phyloP scores from a whole-genome alignment of 2,888 invertebrate species.

The Volucella zonaria region DNA sequence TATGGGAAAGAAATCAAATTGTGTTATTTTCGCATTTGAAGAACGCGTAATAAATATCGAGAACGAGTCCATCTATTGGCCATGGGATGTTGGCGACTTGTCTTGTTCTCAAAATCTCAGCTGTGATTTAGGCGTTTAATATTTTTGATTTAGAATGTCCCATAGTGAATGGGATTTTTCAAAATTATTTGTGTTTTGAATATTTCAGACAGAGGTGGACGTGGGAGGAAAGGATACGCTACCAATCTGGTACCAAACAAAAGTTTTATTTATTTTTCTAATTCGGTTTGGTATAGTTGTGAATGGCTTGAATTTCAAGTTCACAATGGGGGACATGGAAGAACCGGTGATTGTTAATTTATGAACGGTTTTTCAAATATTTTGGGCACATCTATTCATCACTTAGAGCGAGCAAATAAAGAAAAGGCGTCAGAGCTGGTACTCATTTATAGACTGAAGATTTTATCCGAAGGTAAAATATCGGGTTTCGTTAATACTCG shows the following conservation, averaged over 20 bases:
- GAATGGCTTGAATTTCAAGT: neutral
- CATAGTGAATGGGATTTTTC: neutral
- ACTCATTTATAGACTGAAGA: too few relatives aligned
- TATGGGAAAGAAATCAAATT: conserved; percentile 26
- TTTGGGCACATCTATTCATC: neutral
- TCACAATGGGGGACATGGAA: neutral
- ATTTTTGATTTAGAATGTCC: conserved; percentile 31
- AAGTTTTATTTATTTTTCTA: conserved; percentile 1
- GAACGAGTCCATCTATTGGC: conserved; percentile 18
- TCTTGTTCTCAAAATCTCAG: neutral
- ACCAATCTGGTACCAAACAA: conserved; percentile 24
- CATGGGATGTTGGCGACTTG: neutral
- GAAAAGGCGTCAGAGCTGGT: neutral
- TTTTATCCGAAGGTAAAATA: neutral
- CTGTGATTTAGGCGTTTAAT: conserved; percentile 19
- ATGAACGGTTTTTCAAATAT: neutral
- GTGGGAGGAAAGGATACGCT: neutral
- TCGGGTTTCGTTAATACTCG: neutral
- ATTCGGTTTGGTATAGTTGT: neutral
- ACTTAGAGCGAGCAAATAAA: neutral
- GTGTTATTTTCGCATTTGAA: conserved; percentile 35
- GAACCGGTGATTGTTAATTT: conserved; percentile 7
- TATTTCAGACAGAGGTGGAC: too few relatives aligned
- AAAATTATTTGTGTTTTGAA: conserved; percentile 13
- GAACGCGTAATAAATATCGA: conserved; percentile 27